Evolutionary conservation across 2,113 vertebrate species (phyloP).

Genomic region (Syngnathus floridae): DNA sequence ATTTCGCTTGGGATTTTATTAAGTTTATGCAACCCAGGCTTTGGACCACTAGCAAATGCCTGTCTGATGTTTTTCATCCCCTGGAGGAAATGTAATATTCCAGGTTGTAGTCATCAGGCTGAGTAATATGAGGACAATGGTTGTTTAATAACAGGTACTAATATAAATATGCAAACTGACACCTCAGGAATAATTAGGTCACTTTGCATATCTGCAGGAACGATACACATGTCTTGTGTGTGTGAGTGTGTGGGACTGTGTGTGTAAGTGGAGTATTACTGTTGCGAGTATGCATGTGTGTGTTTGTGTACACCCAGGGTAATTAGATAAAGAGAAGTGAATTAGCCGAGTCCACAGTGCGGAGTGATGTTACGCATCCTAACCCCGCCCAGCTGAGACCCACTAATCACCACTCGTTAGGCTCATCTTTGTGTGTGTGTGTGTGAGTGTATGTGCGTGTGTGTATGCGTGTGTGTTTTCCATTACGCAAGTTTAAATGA

Average conservation of each 20-base stretch:
- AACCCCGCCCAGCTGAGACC: conserved; percentile 73
- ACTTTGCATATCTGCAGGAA: conserved; percentile 55
- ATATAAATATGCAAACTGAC: conserved; percentile 47
- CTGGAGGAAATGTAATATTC: conserved; percentile 34
- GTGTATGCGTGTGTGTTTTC: conserved; percentile 18
- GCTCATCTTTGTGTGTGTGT: conserved; percentile 47
- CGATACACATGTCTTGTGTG: conserved; percentile 35
- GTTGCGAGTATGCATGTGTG: conserved; percentile 56
- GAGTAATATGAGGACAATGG: conserved; percentile 40
- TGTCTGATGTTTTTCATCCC: conserved; percentile 8
- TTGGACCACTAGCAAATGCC: conserved; percentile 13
- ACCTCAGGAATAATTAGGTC: conserved; percentile 59
- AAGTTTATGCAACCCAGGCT: conserved; percentile 6
- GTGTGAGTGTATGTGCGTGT: conserved; percentile 35
- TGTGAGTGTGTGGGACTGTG: conserved; percentile 51
- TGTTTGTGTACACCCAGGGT: conserved; percentile 65
- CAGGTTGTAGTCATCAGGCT: conserved; percentile 27
- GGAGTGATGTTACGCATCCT: conserved; percentile 80
- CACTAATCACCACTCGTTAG: conserved; percentile 90
- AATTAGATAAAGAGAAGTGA: conserved; percentile 91
- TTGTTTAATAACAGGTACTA: conserved; percentile 51
- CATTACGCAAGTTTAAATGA: conserved; percentile 44
- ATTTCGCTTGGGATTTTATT: not conserved
- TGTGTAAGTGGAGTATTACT: conserved; percentile 29
- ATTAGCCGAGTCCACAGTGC: conserved; percentile 87